These are phyloP conservation scores for Didymodactylos carnosus DNA, from an alignment of 2,888 invertebrate species.

Conservation along the genomic window DNA sequence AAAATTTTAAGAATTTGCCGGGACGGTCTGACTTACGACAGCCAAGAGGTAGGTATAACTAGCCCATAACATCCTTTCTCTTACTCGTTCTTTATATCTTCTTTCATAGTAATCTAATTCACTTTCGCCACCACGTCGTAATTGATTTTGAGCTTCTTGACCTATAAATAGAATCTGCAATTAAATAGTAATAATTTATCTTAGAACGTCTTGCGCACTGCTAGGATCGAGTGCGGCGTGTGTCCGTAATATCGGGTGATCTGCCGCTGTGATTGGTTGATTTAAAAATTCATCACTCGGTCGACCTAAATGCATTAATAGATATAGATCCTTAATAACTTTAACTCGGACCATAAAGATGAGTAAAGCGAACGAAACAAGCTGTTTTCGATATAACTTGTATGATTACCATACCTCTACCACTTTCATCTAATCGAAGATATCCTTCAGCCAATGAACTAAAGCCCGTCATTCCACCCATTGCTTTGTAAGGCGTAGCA, in stretches of 20 bases:
- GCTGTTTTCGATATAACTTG: background rate
- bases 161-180: conserved; percentile 18
- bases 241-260: conserved; percentile 27
- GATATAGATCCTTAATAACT: background rate
- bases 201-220: background rate
- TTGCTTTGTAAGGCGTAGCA: conserved; percentile 30
- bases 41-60: background rate
- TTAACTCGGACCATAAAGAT: too few species aligned
- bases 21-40: too few species aligned
- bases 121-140: conserved; percentile 26
- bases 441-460: conserved; percentile 33
- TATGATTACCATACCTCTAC: conserved; percentile 23
- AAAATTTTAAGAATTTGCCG: too few species aligned
- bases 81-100: conserved; percentile 12
- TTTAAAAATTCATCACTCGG: conserved; percentile 28
- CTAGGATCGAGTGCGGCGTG: conserved; percentile 9
- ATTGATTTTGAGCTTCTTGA: conserved; percentile 27
- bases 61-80: background rate
- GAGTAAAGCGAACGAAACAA: conserved; percentile 1
- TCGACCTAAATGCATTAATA: conserved; percentile 24
- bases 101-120: conserved; percentile 34
- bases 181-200: background rate
- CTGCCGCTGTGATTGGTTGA: conserved; percentile 28
- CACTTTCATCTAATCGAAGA: conserved; percentile 32
- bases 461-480: conserved; percentile 35